Base-by-base conservation (phyloP, 1,140 invertebrate genomes). In the Probaryconus sp. region DNA sequence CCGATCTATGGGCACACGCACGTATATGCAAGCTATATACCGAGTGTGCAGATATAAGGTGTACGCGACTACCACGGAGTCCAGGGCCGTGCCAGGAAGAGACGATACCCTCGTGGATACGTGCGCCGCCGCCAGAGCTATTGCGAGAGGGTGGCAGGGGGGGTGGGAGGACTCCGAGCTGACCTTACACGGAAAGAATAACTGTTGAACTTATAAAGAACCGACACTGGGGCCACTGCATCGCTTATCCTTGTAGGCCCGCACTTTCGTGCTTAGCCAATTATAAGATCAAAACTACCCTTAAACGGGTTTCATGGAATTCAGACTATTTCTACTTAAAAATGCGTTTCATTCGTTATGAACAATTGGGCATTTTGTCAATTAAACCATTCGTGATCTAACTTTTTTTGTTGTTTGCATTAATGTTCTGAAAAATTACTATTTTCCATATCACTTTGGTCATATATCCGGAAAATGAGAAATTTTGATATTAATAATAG, bases 161-260 rank as follows among this genome's bases (percentile, higher is more conserved):
- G 16, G 10, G 30, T n/a, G 5, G 14, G 4, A 14, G 20, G 7
- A 60, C 30, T 60, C 45, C 26, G 55, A 33, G 38, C 11, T 50
- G 67, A 70, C 67, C 67, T 70, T 70, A 61, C 38, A 70, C 51
- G 50, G 7, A 61, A 70, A 55, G 67, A 70, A 70, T 58, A 68
- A 70, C 56, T 70, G 67, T 61, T 61, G 56, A 70, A 70, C 56
- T 70, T 70, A 47, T 20, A 18, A 43, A 43, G 35, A 64, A 24
- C 21, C 7, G 21, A n/a, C n/a, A n/a, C 21, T n/a, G 40, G 18
- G 40, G 4, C 18, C 5, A 16, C 37, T 40, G 16, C 20, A 3
- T 13, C 11, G 2, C 17, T 18, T 10, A 38, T 38, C 35, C 35
- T 38, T 31, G 28, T n/a, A n/a, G n/a, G n/a, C n/a, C n/a, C n/a